These are phyloP conservation scores for Vultur gryphus DNA, from an alignment of 2,797 vertebrate species.

Conservation along the genomic window DNA sequence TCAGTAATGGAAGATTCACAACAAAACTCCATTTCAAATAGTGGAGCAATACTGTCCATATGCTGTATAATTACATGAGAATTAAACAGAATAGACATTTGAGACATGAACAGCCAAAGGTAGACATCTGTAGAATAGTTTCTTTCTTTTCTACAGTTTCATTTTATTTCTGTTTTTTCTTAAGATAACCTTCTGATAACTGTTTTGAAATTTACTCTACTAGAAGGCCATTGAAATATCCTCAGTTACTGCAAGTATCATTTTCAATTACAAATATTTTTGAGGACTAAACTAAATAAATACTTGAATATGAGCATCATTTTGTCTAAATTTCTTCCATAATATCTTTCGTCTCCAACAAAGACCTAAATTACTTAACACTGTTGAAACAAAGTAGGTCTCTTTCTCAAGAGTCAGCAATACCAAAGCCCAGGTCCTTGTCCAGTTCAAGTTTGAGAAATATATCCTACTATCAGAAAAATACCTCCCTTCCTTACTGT, in stretches of 20 bases:
- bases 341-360: not conserved
- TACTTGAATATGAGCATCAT: not conserved
- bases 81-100: not conserved
- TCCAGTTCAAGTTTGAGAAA: not conserved
- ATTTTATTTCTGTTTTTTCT: not conserved
- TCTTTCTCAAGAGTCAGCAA: not conserved
- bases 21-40: not conserved
- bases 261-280: not conserved
- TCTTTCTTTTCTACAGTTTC: not conserved
- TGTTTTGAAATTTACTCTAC: not conserved
- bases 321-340: not conserved
- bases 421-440: not conserved
- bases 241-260: not conserved
- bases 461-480: not conserved
- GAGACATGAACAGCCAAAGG: not conserved
- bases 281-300: not conserved
- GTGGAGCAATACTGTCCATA: not conserved
- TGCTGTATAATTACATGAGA: not conserved
- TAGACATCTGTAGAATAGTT: not conserved
- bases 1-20: not conserved
- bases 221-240: not conserved
- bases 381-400: not conserved
- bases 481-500: not conserved
- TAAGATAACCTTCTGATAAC: not conserved
- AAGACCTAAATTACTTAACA: not conserved